Evolutionary conservation across 2,113 vertebrate species (phyloP).

Genomic region (Rallus limicola): DNA sequence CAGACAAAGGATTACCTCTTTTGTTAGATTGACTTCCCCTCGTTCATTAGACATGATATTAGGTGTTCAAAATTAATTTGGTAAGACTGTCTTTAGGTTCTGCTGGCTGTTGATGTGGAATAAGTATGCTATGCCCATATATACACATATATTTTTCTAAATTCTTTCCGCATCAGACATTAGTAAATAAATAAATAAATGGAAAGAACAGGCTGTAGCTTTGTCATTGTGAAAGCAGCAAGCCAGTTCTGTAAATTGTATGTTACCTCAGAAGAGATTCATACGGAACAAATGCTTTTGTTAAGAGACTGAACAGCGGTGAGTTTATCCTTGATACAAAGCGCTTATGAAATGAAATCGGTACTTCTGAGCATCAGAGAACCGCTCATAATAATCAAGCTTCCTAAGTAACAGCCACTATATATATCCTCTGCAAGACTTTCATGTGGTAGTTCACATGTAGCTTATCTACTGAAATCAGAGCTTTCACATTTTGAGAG

Average conservation of each 20-base stretch:
- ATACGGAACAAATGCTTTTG: background rate
- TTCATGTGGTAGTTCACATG: background rate
- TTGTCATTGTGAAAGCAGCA: background rate
- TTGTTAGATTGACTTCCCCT: background rate
- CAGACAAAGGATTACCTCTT: background rate
- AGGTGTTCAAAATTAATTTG: background rate
- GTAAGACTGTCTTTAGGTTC: background rate
- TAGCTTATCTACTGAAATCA: background rate
- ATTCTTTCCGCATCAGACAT: background rate
- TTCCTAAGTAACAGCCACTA: background rate
- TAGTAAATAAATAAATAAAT: background rate
- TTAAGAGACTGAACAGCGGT: background rate
- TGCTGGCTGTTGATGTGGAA: background rate
- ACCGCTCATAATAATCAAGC: rapidly evolving
- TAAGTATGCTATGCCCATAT: background rate
- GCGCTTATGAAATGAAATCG: background rate
- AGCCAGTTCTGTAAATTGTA: background rate
- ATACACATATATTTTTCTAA: background rate
- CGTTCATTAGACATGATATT: background rate
- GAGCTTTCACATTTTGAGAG: background rate
- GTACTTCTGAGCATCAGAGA: background rate
- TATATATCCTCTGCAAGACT: background rate
- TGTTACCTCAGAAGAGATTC: background rate
- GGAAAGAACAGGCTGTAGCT: background rate
- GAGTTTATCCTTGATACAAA: background rate